Base-by-base conservation (phyloP, 2,113 vertebrate species). In the Pyxicephalus adspersus region DNA sequence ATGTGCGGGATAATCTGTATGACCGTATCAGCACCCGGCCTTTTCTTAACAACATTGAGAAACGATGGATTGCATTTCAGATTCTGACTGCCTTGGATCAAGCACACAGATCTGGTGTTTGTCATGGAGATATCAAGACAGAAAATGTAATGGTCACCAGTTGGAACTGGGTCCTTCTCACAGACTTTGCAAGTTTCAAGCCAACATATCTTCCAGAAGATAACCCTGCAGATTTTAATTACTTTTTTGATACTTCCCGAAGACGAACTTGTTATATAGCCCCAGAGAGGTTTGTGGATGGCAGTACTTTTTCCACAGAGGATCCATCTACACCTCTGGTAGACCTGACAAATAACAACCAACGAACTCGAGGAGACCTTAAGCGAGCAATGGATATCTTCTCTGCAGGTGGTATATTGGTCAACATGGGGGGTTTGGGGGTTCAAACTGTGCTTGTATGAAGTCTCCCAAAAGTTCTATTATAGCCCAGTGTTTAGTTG, bases 61-160 rank as follows among this genome's bases (percentile, higher is more conserved):
- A 99, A 83, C 94, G 96, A 54, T 99, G 98, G 98, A 93, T 99
- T 0, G 97, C 98, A 26, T 99, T 99, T 90, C 98, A 99, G 91
- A 92, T 99, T 84, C 92, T 99, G 22, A 97, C 92, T 0, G 97
- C 97, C 0, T 96, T 99, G 65, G 96, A 98, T 83, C 98, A 99
- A 86, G 96, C 96, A 0, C 96, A 98, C 90, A 95, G 92, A 52
- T 96, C 96, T 0, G 96, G 97, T 1, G 98, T 99, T 5, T 95
- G 97, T 16, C 97, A 99, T 0, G 98, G 98, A 0, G 98, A 99
- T 86, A 99, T 99, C 77, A 99, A 99, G 89, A 98, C 97, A 0
- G 98, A 99, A 87, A 99, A 99, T 22, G 91, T 99, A 76, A 99
- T 99, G 98, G 97, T 99, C 80, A 97, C 96, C 80, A 98, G 96